These are phyloP conservation scores for Drosophila meridionalis DNA, from an alignment of 2,888 invertebrate species.

Conservation along the genomic window DNA sequence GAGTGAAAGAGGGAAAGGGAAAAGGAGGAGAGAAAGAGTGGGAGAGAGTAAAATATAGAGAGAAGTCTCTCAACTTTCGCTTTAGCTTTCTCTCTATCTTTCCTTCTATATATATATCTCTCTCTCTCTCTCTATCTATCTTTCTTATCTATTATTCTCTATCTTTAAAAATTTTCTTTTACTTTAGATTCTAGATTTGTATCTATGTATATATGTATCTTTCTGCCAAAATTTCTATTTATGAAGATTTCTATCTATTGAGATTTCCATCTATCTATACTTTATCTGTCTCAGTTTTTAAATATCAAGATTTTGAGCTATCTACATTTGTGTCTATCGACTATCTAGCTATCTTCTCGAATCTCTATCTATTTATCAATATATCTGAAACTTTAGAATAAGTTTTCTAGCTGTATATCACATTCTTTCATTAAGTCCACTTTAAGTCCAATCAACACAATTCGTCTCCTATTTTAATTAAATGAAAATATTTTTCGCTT, in stretches of 20 bases:
- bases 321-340: background rate
- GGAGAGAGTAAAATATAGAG: background rate
- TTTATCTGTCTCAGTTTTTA: background rate
- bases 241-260: background rate
- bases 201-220: too few relatives aligned
- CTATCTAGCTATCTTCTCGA: background rate
- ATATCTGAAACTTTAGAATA: too few relatives aligned
- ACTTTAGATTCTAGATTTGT: too few relatives aligned
- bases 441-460: background rate
- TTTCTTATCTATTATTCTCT: too few relatives aligned
- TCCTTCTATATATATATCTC: too few relatives aligned
- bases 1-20: background rate
- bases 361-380: background rate
- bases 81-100: too few relatives aligned
- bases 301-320: background rate
- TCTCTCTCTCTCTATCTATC: too few relatives aligned
- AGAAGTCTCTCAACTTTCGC: too few relatives aligned
- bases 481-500: slow-evolving; percentile 15
- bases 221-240: too few relatives aligned
- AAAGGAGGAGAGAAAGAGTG: background rate
- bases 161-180: too few relatives aligned
- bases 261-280: background rate
- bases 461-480: slow-evolving; percentile 3
- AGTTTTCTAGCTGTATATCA: too few relatives aligned
- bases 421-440: too few relatives aligned